These are phyloP conservation scores for Philereme vetulata DNA, from an alignment of 2,888 invertebrate genomes.

Conservation along the genomic window DNA sequence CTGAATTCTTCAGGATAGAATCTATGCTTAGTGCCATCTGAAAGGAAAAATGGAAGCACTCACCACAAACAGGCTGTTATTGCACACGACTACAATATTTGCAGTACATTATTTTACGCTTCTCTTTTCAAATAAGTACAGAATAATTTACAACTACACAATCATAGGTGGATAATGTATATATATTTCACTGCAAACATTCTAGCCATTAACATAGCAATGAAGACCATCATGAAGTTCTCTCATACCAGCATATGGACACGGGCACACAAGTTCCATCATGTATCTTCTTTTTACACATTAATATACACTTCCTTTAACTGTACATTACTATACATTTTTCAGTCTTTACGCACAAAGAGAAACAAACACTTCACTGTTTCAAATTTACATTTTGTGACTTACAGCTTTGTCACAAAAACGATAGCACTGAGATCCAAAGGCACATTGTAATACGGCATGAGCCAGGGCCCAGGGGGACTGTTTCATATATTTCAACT, in stretches of 20 bases:
- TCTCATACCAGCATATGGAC: constrained; percentile 46
- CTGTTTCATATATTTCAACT: constrained; percentile 18
- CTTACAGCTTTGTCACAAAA: constrained; percentile 57
- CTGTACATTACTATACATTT: constrained; percentile 67
- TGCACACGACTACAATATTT: constrained; percentile 38
- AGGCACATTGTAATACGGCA: constrained; percentile 70
- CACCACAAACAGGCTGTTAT: constrained; percentile 35
- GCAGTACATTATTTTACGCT: constrained; percentile 23
- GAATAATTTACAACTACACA: constrained; percentile 4
- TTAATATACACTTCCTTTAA: constrained; percentile 65
- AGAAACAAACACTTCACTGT: constrained; percentile 45
- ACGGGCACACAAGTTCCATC: constrained; percentile 58
- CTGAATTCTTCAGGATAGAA: constrained; percentile 37
- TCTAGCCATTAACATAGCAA: constrained; percentile 38
- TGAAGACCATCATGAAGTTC: constrained; percentile 39
- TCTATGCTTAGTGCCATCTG: constrained; percentile 60
- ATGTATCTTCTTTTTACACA: constrained; percentile 58
- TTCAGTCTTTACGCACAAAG: constrained; percentile 67
- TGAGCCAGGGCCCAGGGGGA: constrained; percentile 49
- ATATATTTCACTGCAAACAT: constrained; percentile 34
- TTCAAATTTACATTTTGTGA: constrained; percentile 38
- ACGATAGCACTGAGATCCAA: constrained; percentile 50
- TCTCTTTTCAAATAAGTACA: constrained; percentile 10
- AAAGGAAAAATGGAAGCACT: constrained; percentile 54
- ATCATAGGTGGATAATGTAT: constrained; percentile 14